phyloP scores from a whole-genome alignment of 2,888 invertebrate genomes.

The Microchrysa polita region DNA sequence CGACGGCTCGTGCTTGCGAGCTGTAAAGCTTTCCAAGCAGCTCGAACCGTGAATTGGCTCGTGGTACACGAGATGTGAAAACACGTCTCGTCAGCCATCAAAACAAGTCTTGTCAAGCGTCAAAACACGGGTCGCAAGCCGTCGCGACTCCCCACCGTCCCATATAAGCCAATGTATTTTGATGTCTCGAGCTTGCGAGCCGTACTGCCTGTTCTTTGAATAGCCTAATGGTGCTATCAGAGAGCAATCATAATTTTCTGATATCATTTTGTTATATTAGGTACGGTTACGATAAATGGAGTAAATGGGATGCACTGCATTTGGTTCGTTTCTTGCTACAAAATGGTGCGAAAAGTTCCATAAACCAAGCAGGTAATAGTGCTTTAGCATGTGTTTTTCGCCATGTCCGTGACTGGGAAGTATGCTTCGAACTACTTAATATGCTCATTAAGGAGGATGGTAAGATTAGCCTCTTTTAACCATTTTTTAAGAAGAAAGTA shows the following conservation, averaged over 20 bases:
- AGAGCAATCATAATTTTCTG: too few species aligned
- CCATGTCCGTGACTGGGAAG: constrained; percentile 77
- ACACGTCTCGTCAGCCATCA: too few species aligned
- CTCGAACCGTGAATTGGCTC: background rate
- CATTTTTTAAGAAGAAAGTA: background rate
- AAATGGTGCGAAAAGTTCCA: constrained; percentile 73
- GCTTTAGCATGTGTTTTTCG: constrained; percentile 76
- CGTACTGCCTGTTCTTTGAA: too few species aligned
- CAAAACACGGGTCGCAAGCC: too few species aligned
- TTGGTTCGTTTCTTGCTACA: constrained; percentile 71
- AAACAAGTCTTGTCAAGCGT: too few species aligned
- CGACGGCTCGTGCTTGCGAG: background rate
- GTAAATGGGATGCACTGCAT: constrained; percentile 79
- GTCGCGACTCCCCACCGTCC: too few species aligned
- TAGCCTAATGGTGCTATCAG: too few species aligned
- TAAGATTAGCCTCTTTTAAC: constrained; percentile 43
- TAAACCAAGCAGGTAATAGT: constrained; percentile 75
- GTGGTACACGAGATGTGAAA: too few species aligned
- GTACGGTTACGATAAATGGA: constrained; percentile 76
- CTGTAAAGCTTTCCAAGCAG: background rate
- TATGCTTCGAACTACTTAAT: constrained; percentile 64
- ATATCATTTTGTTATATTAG: constrained; percentile 53
- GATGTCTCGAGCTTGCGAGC: too few species aligned
- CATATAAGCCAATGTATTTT: too few species aligned
- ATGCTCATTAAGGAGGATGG: constrained; percentile 65